These are phyloP conservation scores for Pitta sordida DNA, from an alignment of 2,113 vertebrate genomes.

Conservation along the genomic window DNA sequence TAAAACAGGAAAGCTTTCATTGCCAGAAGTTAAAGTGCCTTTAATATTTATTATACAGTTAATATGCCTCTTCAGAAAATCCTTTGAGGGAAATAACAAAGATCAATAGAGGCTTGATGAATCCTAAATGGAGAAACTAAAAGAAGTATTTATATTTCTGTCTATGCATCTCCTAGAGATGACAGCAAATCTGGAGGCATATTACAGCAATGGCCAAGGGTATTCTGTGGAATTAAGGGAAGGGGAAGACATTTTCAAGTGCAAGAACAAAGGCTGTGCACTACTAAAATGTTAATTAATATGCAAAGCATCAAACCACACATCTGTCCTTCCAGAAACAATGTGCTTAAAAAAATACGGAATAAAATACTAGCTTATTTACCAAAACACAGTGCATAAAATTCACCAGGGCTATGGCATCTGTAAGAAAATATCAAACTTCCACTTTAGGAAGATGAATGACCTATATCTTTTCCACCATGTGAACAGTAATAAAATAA, in stretches of 20 bases:
- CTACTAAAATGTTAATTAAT: background rate
- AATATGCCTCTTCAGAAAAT: constrained; percentile 55
- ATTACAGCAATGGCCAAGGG: background rate
- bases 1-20: constrained; percentile 20
- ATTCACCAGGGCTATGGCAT: background rate
- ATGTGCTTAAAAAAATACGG: background rate
- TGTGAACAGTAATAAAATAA: background rate
- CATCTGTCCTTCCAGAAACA: background rate
- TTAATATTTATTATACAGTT: constrained; percentile 67
- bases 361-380: background rate
- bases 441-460: background rate
- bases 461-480: background rate
- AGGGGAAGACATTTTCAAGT: background rate
- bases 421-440: background rate
- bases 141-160: constrained; percentile 67
- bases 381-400: background rate
- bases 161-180: constrained; percentile 24
- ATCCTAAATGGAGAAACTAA: constrained; percentile 63
- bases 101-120: constrained; percentile 57
- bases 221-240: background rate
- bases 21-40: constrained; percentile 54
- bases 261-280: background rate
- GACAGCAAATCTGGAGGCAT: constrained; percentile 6
- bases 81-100: constrained; percentile 58
- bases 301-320: background rate